phyloP scores from a whole-genome alignment of 2,797 vertebrate genomes.

The Alauda arvensis region DNA sequence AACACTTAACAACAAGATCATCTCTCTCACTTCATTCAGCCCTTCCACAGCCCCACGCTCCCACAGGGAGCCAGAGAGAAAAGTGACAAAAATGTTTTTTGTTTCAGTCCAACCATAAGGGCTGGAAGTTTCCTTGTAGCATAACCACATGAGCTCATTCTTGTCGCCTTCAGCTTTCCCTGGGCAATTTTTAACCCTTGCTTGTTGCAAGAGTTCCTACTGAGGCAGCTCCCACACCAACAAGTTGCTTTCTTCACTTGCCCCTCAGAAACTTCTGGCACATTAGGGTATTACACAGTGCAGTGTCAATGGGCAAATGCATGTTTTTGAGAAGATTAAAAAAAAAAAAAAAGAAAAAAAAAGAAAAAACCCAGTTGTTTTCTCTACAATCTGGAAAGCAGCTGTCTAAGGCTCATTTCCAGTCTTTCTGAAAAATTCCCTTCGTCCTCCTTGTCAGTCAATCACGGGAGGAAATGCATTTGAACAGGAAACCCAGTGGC shows the following conservation, averaged over 20 bases:
- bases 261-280: background rate
- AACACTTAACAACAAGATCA: background rate
- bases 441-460: background rate
- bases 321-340: background rate
- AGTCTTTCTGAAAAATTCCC: background rate
- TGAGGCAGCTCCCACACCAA: background rate
- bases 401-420: background rate
- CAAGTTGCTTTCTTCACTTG: background rate
- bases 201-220: background rate
- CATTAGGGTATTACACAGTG: background rate
- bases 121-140: background rate
- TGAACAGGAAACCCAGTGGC: background rate
- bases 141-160: background rate
- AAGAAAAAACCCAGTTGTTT: background rate
- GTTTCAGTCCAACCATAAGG: background rate
- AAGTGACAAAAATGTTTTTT: background rate
- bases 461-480: background rate
- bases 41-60: background rate
- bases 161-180: background rate
- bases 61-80: background rate
- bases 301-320: background rate
- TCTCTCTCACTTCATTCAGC: background rate
- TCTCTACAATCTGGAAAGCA: slow-evolving; percentile 18
- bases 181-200: background rate
- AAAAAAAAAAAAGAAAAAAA: too few species aligned